Conservation (phyloP, 1,140 invertebrate species). For the Lerema accius region DNA sequence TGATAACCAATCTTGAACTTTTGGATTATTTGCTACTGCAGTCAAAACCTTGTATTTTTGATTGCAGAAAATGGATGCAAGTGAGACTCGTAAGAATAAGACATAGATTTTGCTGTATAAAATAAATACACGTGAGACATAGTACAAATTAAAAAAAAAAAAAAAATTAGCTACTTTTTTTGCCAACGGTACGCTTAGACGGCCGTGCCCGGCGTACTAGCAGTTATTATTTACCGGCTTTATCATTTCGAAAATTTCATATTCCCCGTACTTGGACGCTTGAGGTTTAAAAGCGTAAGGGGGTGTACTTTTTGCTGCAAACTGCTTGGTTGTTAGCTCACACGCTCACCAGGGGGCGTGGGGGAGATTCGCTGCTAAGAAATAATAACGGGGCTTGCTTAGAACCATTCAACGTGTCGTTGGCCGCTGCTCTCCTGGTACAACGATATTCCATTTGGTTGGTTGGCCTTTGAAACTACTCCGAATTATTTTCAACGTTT, state of each 20-base stretch:
- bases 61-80: too few relatives aligned
- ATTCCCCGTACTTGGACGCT: slow-evolving; percentile 81
- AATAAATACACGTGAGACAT: too few relatives aligned
- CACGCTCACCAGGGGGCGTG: slow-evolving; percentile 64
- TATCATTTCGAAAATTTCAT: slow-evolving; percentile 83
- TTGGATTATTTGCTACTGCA: too few relatives aligned
- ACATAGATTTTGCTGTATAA: too few relatives aligned
- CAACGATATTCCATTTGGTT: slow-evolving; percentile 30
- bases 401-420: slow-evolving; percentile 46
- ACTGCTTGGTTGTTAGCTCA: slow-evolving; percentile 69
- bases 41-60: too few relatives aligned
- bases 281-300: slow-evolving; percentile 81
- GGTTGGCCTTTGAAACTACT: background rate
- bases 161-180: slow-evolving; percentile 37
- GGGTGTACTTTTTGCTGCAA: slow-evolving; percentile 76
- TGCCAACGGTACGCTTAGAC: slow-evolving; percentile 67
- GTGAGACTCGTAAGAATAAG: too few relatives aligned
- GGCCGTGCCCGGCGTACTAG: slow-evolving; percentile 76
- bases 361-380: slow-evolving; percentile 73
- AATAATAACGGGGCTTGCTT: slow-evolving; percentile 78
- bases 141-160: too few relatives aligned
- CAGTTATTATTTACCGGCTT: slow-evolving; percentile 82
- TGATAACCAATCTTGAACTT: too few relatives aligned
- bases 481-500: slow-evolving; percentile 3
- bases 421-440: slow-evolving; percentile 48